Evolutionary conservation across 30 jellyfish, hydroid and myxozoan genomes (phyloP).

Genomic region (Aurelia sp.): DNA sequence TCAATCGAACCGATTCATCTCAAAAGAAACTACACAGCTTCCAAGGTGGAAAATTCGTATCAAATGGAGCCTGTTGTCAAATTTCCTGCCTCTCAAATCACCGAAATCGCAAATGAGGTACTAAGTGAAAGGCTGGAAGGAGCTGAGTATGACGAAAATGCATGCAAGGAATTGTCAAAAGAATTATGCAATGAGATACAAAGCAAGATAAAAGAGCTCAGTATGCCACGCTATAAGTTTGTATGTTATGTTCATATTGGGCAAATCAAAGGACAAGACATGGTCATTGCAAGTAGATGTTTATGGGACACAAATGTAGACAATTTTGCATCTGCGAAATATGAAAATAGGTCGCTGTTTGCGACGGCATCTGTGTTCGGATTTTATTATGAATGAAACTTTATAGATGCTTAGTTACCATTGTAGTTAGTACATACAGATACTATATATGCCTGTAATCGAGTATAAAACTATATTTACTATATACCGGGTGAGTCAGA

Average conservation of each 20-base stretch:
- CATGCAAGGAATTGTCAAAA: conserved; percentile 14
- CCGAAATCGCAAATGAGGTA: conserved; percentile 12
- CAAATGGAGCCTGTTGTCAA: background rate
- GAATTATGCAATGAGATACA: conserved; percentile 43
- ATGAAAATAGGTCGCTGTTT: conserved; percentile 11
- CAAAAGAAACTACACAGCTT: background rate
- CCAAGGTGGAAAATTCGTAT: conserved; percentile 6
- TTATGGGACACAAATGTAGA: conserved; percentile 60
- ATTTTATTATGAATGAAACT: conserved; percentile 5
- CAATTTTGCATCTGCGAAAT: conserved; percentile 33
- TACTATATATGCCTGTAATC: too few species aligned
- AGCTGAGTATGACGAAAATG: conserved; percentile 40
- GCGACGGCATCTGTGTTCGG: conserved; percentile 64
- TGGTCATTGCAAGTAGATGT: conserved; percentile 50
- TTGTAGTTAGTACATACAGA: too few species aligned
- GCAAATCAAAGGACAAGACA: conserved; percentile 30
- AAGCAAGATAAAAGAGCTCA: conserved; percentile 15
- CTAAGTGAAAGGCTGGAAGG: conserved; percentile 10
- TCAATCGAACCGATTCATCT: conserved; percentile 42
- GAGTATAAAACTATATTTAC: too few species aligned
- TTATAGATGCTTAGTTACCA: too few species aligned
- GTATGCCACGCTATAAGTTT: conserved; percentile 30
- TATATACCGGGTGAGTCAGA: too few species aligned
- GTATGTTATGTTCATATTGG: conserved; percentile 69
- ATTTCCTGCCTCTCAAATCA: conserved; percentile 40